Evolutionary conservation across 2,113 vertebrate genomes (phyloP), one percentile per base, ranked within the genome.

Genomic region (Tachuris rubrigastra): DNA sequence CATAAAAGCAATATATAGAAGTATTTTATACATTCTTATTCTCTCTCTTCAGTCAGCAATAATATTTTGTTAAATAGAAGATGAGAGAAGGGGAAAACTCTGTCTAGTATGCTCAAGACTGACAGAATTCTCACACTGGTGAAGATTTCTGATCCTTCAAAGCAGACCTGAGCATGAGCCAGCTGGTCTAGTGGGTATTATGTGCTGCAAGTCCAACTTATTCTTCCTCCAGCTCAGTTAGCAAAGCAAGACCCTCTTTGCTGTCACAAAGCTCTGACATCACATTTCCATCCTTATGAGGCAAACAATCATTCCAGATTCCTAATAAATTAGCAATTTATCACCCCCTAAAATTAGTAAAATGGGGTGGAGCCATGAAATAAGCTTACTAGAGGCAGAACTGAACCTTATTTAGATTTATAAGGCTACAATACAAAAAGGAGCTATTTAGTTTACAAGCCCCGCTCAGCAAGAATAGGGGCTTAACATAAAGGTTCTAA

Each of bases 41-140:
- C 92, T n/a, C 20, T 44, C 12, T 91, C 24, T 49, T 81, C 31
- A 47, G 21, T 55, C 13, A 79, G 33, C 31, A 85, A 25, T 28
- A 42, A 22, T 53, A 9, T 71, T 91, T 87, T 79, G 27, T 85
- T 89, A 85, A 89, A 56, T 23, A 73, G 35, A 94, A 81, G 17
- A 50, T 42, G 14, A 84, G 42, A 87, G 37, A 93, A 75, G 21
- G 37, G 1, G n/a, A 76, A 78, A 71, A n/a, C 27, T 60, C 80
- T 55, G 8, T 13, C 17, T 52, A 21, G 1, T 6, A 18, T 55
- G 10, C 8, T 58, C 11, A 56, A 10, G 14, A 44, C 9, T 37
- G 22, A 49, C 10, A 56, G 35, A 92, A 60, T 65, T 87, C 30
- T 91, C 31, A 47, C 6, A 50, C 18, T 71, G 39, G 3, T 55